Percentiles rank a stretch among this genome's conserved stretches.
Evolutionary conservation across 2,113 vertebrate species (phyloP).

Genomic region (Baryphthengus martii): DNA sequence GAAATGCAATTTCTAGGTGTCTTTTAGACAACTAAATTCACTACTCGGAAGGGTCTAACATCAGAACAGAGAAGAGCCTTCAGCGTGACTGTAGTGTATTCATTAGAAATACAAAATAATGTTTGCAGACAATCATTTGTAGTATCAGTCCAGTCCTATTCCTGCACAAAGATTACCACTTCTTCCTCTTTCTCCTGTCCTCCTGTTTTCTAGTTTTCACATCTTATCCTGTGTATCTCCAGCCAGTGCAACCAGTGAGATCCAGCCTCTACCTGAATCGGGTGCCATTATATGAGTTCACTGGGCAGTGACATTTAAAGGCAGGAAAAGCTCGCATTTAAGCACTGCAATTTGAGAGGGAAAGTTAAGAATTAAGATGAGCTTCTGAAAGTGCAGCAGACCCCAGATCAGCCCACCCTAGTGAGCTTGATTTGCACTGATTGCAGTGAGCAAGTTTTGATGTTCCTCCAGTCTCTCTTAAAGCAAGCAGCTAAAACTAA

Average conservation of each 20-base stretch:
- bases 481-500: conserved; percentile 14
- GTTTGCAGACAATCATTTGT: not conserved
- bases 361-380: not conserved
- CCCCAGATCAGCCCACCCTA: not conserved
- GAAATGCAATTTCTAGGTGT: not conserved
- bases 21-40: not conserved
- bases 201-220: not conserved
- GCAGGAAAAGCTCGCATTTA: not conserved
- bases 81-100: not conserved
- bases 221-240: not conserved
- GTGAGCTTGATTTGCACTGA: not conserved
- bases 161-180: not conserved
- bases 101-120: not conserved
- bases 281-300: not conserved
- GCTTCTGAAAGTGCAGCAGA: not conserved
- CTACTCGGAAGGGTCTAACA: not conserved
- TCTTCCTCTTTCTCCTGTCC: not conserved
- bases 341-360: not conserved
- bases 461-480: conserved; percentile 15
- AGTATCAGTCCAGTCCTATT: not conserved
- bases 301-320: not conserved
- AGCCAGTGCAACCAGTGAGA: not conserved
- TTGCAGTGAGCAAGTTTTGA: not conserved
- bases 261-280: not conserved
- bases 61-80: not conserved